These are phyloP conservation scores for Eledona agricola DNA, from an alignment of 2,888 invertebrate genomes.

Conservation along the genomic window DNA sequence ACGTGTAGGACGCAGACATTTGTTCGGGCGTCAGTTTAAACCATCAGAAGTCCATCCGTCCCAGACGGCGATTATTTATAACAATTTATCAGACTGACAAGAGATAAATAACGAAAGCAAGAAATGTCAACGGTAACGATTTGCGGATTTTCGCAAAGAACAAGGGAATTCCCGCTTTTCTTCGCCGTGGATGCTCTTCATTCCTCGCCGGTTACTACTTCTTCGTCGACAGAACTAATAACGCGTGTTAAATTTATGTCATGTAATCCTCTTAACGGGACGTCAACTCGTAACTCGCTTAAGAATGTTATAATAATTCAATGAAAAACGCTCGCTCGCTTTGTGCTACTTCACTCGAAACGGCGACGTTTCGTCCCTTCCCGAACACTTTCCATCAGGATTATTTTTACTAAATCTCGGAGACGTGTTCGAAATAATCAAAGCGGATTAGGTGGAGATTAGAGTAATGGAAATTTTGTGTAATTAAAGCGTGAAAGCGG, in stretches of 20 bases:
- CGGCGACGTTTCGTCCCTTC: background rate
- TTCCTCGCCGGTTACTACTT: slow-evolving; percentile 33
- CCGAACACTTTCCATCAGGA: slow-evolving; percentile 13
- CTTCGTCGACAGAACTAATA: slow-evolving; percentile 49
- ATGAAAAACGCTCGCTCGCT: slow-evolving; percentile 32
- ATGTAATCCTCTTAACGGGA: slow-evolving; percentile 40
- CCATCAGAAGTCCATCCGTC: slow-evolving; percentile 31
- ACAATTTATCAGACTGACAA: slow-evolving; percentile 32
- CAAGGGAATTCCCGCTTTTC: slow-evolving; percentile 23
- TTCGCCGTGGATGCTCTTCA: slow-evolving; percentile 26
- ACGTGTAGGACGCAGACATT: slow-evolving; percentile 20
- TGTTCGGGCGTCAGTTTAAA: slow-evolving; percentile 11
- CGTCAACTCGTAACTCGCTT: slow-evolving; percentile 37
- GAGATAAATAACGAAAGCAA: slow-evolving; percentile 31
- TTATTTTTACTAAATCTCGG: slow-evolving; percentile 16
- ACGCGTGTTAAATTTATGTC: slow-evolving; percentile 51
- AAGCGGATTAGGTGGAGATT: slow-evolving; percentile 7
- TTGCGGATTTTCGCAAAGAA: slow-evolving; percentile 33
- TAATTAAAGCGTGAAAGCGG: slow-evolving; percentile 11
- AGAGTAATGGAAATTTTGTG: slow-evolving; percentile 15
- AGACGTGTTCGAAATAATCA: slow-evolving; percentile 3
- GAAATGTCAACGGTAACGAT: slow-evolving; percentile 31
- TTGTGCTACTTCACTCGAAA: slow-evolving; percentile 17
- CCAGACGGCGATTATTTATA: slow-evolving; percentile 29
- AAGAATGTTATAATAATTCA: slow-evolving; percentile 40